Percentiles rank a stretch among this genome's conserved stretches.
phyloP scores from a whole-genome alignment of 2,113 vertebrate species.

The Mesocricetus auratus region DNA sequence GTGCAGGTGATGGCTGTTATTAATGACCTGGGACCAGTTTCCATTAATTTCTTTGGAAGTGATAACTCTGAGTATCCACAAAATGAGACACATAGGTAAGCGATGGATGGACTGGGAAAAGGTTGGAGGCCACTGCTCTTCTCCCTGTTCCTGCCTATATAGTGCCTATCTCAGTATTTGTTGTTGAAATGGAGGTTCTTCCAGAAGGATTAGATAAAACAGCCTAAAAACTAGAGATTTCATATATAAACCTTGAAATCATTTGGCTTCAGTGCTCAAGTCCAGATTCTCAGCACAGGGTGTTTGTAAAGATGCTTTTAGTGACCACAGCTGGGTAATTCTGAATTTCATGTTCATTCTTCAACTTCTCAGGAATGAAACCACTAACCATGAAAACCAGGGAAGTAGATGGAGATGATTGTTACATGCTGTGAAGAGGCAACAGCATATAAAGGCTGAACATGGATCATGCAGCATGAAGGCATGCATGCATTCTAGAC shows the following conservation, averaged over 20 bases:
- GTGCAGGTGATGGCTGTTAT: slow-evolving; percentile 77
- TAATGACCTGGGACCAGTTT: not conserved
- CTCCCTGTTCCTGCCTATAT: not conserved
- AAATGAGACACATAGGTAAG: slow-evolving; percentile 1
- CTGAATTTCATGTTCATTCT: not conserved
- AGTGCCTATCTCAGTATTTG: not conserved
- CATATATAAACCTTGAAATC: not conserved
- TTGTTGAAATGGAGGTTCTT: not conserved
- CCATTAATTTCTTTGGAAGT: slow-evolving; percentile 78
- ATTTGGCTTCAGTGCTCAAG: not conserved
- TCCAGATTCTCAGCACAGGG: not conserved
- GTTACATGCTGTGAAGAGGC: not conserved
- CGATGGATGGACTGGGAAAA: not conserved
- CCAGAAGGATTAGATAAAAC: not conserved
- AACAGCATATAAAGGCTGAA: not conserved
- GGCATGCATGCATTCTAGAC: not conserved
- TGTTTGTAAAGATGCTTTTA: not conserved
- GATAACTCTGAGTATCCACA: slow-evolving; percentile 86
- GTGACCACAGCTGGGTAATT: not conserved
- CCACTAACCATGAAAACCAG: not conserved
- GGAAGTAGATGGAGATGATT: not conserved
- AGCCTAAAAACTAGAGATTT: not conserved
- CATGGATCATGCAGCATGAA: not conserved
- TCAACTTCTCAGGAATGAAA: not conserved
- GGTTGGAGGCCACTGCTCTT: not conserved